A percentile compares a stretch with the other conserved stretches of the same genome.
Evolutionary conservation across 2,113 vertebrate genomes (phyloP).

Genomic region (Tychaedon coryphoeus): DNA sequence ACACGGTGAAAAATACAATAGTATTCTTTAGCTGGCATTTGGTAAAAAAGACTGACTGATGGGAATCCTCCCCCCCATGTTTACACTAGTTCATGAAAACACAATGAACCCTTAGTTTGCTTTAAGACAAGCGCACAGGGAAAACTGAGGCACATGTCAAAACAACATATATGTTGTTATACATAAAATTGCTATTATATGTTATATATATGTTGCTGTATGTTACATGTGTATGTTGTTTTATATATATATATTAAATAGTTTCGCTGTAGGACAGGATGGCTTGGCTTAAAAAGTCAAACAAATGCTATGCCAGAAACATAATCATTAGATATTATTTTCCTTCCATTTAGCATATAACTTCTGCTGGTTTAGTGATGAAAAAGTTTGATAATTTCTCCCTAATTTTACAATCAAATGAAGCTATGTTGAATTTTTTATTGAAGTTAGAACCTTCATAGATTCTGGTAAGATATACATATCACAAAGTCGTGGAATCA

Average conservation of each 20-base stretch:
- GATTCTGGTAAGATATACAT: background rate
- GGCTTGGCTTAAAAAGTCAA: constrained; percentile 31
- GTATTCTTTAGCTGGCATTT: background rate
- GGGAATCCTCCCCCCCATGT: background rate
- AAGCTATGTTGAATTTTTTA: background rate
- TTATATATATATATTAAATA: background rate
- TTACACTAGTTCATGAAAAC: constrained; percentile 24
- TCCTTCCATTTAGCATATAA: background rate
- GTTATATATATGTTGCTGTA: background rate
- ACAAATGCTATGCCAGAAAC: constrained; percentile 27
- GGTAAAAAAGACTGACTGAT: background rate
- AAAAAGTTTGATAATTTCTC: background rate
- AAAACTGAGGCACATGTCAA: constrained; percentile 17
- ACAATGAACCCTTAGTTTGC: constrained; percentile 10
- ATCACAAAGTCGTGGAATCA: background rate
- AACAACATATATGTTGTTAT: background rate
- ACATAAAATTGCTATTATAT: too few relatives aligned
- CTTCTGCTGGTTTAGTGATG: constrained; percentile 2
- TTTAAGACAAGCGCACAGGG: constrained; percentile 11
- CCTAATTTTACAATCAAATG: constrained; percentile 10
- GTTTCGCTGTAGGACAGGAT: constrained; percentile 23
- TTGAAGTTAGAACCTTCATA: background rate
- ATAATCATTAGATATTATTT: constrained; percentile 13
- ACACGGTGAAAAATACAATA: background rate
- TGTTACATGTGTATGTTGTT: background rate